Evolutionary conservation across 2,888 invertebrate species (phyloP).

Genomic region (Xestoiulus laeticollis): DNA sequence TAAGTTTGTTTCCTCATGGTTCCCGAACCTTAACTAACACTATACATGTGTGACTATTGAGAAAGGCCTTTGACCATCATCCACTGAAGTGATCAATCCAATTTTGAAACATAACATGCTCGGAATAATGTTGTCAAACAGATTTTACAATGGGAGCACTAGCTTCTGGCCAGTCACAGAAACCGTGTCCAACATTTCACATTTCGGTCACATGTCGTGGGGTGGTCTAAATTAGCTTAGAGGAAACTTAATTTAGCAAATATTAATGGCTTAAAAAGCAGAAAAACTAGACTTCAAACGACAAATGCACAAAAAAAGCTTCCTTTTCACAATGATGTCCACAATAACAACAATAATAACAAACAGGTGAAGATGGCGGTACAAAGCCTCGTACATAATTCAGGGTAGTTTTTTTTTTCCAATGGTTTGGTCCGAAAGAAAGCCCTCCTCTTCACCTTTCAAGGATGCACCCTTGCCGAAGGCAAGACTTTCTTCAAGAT

Average conservation of each 20-base stretch:
- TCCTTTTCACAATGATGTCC: not conserved
- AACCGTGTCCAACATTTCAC: not conserved
- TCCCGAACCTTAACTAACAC: too few species aligned
- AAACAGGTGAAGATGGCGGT: slow-evolving; percentile 31
- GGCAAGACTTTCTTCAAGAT: slow-evolving; percentile 27
- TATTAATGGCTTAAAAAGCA: not conserved
- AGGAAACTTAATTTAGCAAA: not conserved
- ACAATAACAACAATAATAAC: slow-evolving; percentile 20
- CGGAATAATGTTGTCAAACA: not conserved
- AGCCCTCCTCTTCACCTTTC: slow-evolving; percentile 38
- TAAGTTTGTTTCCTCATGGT: too few species aligned
- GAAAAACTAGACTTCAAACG: not conserved
- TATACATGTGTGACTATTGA: too few species aligned
- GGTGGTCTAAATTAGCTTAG: not conserved
- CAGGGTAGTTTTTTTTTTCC: not conserved
- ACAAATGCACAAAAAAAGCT: not conserved
- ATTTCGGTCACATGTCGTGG: not conserved
- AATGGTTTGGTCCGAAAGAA: slow-evolving; percentile 31
- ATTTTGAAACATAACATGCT: not conserved
- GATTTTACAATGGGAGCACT: not conserved
- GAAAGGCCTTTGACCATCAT: not conserved
- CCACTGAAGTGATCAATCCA: not conserved
- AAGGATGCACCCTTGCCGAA: slow-evolving; percentile 46
- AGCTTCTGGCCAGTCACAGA: not conserved
- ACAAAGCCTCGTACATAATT: not conserved